Evolutionary conservation across 2,888 invertebrate genomes (phyloP).

Genomic region (Ceratothoa steindachneri): DNA sequence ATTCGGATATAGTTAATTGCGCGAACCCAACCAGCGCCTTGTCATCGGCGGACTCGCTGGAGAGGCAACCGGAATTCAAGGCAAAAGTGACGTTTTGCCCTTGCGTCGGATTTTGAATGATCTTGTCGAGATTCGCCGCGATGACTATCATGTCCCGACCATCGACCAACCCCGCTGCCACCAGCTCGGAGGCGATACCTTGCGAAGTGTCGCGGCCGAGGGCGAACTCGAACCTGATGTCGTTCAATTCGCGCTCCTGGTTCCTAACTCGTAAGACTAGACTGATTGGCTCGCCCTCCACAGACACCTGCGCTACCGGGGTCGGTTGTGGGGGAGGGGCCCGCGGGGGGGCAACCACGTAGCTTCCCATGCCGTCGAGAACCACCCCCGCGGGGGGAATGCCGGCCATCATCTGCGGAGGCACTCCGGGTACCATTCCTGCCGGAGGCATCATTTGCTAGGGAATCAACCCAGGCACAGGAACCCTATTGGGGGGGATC

Average conservation of each 20-base stretch:
- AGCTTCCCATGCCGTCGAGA: conserved; percentile 11
- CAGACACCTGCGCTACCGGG: conserved; percentile 26
- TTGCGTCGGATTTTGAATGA: conserved; percentile 68
- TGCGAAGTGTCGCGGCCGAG: conserved; percentile 70
- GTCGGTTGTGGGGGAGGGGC: background rate
- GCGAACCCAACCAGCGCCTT: conserved; percentile 93
- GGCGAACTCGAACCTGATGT: conserved; percentile 95
- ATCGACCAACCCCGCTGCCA: conserved; percentile 87
- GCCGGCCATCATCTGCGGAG: background rate
- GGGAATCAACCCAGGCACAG: conserved; percentile 21
- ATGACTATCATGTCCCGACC: conserved; percentile 86
- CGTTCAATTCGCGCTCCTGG: conserved; percentile 83
- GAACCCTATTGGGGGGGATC: conserved; percentile 17
- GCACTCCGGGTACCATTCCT: background rate
- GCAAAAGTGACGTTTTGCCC: conserved; percentile 71
- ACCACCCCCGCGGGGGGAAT: background rate
- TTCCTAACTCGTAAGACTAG: conserved; percentile 86
- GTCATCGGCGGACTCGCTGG: conserved; percentile 78
- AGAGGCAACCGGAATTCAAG: conserved; percentile 60
- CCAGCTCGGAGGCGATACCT: conserved; percentile 88
- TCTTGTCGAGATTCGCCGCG: conserved; percentile 82
- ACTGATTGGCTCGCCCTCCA: conserved; percentile 60
- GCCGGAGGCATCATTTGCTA: conserved; percentile 21
- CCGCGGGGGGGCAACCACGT: conserved; percentile 5
- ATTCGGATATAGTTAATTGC: conserved; percentile 91